Base-by-base conservation (phyloP, 2,113 vertebrate genomes). In the Polyodon spathula region DNA sequence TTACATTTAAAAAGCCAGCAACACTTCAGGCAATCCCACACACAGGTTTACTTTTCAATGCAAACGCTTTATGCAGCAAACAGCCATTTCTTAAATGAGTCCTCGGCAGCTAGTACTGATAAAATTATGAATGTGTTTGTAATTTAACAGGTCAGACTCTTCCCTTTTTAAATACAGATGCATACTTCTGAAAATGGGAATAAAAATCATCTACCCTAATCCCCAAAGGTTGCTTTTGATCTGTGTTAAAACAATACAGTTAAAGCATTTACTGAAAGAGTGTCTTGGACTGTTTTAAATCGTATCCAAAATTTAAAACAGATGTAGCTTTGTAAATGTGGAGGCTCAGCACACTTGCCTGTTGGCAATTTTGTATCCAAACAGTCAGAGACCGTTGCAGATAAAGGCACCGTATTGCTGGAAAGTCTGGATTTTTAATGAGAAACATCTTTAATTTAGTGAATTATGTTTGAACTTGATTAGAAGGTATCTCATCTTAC, bases 91-190 rank as follows among this genome's bases (percentile, higher is more conserved):
- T 27, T 27, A 27, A 27, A 27, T 3, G 2, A 27, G 27, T 27
- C 27, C 27, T 27, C 27, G 27, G 3, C 27, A 15, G 62, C 65
- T 60, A 69, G 68, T 55, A 9, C 56, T 63, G 58, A 63, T 60
- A 58, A 54, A 65, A 62, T 60, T 56, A 71, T 66, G 62, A 43
- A 37, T 11, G 65, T 73, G 55, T 66, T 76, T 65, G 74, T 64
- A 81, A 80, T 80, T 78, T 79, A 67, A 83, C 75, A 75, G 60
- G 40, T 51, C 37, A 51, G 53, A 66, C 66, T 55, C 50, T 58
- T 50, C 42, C 46, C 70, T 76, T 65, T 72, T 82, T 70, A 79
- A 81, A 75, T 78, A 75, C 74, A 71, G 70, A 81, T 78, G 71
- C 48, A 60, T 71, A 50, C 9, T 57, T 56, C 63, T 78, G 67